Conservation (phyloP, 1,140 invertebrate genomes). For the Armadillidium nasatum region DNA sequence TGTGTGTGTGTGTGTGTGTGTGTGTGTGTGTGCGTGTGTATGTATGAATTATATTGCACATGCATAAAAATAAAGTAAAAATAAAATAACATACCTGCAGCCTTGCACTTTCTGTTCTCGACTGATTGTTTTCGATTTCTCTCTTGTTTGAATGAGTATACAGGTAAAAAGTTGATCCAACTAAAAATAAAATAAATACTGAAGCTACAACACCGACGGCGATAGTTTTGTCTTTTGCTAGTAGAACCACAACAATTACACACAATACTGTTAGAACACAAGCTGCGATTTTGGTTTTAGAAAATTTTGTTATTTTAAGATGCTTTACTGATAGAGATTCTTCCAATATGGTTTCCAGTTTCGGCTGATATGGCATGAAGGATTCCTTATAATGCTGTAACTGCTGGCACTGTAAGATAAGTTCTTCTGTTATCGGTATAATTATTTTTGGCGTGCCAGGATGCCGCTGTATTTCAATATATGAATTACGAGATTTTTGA, state of each 20-base stretch:
- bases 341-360: neutral
- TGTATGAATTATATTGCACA: too few species aligned
- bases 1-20: too few species aligned
- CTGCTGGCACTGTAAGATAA: neutral
- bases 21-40: too few species aligned
- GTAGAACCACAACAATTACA: neutral
- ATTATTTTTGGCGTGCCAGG: neutral
- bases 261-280: neutral
- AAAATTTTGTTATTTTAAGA: neutral
- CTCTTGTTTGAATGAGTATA: neutral
- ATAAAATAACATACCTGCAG: neutral
- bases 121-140: neutral
- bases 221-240: neutral
- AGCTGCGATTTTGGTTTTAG: constrained; percentile 1
- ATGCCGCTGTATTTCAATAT: neutral
- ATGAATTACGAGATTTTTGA: neutral
- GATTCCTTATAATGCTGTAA: neutral
- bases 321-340: neutral
- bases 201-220: neutral
- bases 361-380: neutral
- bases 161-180: neutral
- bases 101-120: neutral
- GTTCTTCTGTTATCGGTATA: neutral
- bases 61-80: too few species aligned
- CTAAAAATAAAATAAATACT: constrained; percentile 7